Evolutionary conservation across 2,888 invertebrate genomes (phyloP).

Genomic region (Mythimna albipuncta): DNA sequence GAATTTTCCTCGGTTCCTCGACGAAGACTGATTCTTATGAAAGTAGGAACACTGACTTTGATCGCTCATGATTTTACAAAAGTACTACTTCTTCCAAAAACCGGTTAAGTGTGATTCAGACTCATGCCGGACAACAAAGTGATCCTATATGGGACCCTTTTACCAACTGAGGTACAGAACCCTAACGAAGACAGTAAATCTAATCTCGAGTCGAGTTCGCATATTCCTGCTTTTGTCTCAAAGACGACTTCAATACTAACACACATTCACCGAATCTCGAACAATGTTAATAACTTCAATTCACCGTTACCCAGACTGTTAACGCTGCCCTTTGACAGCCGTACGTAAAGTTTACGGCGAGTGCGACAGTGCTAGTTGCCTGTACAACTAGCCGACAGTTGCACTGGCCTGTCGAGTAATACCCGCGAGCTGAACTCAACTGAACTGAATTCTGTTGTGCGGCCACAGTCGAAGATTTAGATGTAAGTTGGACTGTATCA

Average conservation of each 20-base stretch:
- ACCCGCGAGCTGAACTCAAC: conserved; percentile 25
- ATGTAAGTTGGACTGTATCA: conserved; percentile 24
- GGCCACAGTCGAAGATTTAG: conserved; percentile 19
- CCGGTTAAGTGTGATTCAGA: no score
- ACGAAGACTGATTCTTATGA: no score
- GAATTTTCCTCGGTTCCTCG: no score
- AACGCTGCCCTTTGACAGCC: conserved; percentile 49
- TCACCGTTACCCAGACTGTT: conserved; percentile 27
- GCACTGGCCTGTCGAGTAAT: conserved; percentile 26
- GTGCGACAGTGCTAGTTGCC: conserved; percentile 43
- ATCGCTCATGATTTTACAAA: no score
- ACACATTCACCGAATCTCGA: background rate
- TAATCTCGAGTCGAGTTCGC: background rate
- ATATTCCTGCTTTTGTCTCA: background rate
- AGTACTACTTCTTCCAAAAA: no score
- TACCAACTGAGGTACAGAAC: no score
- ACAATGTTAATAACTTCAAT: conserved; percentile 27
- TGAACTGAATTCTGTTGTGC: conserved; percentile 25
- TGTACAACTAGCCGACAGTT: conserved; percentile 53
- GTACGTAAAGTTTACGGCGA: conserved; percentile 49
- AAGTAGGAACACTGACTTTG: no score
- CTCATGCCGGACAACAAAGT: no score
- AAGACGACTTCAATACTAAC: background rate
- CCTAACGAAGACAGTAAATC: no score
- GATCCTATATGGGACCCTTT: no score